Conservation (phyloP, 2,113 vertebrate genomes). For the Scytalopus superciliaris region DNA sequence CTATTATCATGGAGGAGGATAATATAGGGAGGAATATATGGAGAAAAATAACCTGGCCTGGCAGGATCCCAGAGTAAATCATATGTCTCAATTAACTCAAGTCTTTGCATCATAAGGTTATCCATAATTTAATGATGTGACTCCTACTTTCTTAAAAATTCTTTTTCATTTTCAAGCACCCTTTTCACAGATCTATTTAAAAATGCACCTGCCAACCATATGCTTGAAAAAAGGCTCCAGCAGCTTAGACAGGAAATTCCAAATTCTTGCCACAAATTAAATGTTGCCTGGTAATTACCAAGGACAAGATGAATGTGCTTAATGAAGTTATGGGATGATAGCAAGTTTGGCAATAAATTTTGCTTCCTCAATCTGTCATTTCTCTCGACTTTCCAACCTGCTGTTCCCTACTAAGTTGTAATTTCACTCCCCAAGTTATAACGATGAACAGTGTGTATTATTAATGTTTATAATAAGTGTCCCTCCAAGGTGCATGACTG, state of each 20-base stretch:
- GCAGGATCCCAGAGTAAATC: neutral
- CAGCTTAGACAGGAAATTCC: neutral
- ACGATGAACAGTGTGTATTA: neutral
- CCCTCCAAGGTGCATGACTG: neutral
- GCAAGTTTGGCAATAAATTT: slow-evolving; percentile 15
- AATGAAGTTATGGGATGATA: slow-evolving; percentile 26
- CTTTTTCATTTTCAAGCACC: slow-evolving; percentile 3
- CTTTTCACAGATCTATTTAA: slow-evolving; percentile 24
- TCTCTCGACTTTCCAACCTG: neutral
- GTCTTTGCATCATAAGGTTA: neutral
- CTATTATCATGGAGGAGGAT: neutral
- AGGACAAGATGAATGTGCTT: neutral
- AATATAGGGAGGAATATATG: neutral
- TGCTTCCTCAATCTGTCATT: neutral
- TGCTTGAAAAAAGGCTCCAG: neutral
- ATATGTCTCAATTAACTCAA: neutral
- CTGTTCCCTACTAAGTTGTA: neutral
- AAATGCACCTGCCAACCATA: slow-evolving; percentile 30
- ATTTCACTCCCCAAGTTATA: neutral
- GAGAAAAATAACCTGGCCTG: neutral
- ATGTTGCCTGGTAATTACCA: slow-evolving; percentile 40
- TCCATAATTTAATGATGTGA: neutral
- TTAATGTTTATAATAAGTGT: neutral
- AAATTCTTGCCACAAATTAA: slow-evolving; percentile 34
- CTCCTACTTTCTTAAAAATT: slow-evolving; percentile 15